These are phyloP conservation scores for Trichechus manatus DNA, from an alignment of 2,113 vertebrate genomes.

Conservation along the genomic window DNA sequence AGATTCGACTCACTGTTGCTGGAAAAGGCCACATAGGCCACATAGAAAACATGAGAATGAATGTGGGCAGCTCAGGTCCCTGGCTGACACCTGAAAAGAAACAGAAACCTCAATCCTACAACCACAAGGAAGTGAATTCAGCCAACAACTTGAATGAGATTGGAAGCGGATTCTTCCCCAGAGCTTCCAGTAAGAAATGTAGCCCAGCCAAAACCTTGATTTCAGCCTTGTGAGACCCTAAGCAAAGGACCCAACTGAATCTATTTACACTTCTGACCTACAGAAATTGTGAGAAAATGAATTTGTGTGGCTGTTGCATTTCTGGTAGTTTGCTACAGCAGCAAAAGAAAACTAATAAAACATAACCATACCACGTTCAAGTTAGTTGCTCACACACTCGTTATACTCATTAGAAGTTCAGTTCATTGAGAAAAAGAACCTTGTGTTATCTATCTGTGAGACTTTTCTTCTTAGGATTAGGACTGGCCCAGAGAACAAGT, in stretches of 20 bases:
- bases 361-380: background rate
- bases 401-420: background rate
- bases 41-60: background rate
- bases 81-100: background rate
- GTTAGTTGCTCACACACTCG: background rate
- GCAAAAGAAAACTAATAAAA: background rate
- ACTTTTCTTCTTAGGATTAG: background rate
- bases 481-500: background rate
- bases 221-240: background rate
- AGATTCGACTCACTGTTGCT: background rate
- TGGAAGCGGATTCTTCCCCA: background rate
- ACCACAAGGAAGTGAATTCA: background rate
- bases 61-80: background rate
- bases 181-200: background rate
- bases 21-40: fast-evolving
- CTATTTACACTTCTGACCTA: background rate
- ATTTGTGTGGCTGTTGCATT: background rate
- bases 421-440: background rate
- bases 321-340: background rate
- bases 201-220: background rate
- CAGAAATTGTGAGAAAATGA: background rate
- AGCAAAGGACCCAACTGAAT: background rate
- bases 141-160: background rate
- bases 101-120: background rate
- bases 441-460: background rate